Conservation (phyloP, 1,140 invertebrate genomes). For the Drosophila sucinea region DNA sequence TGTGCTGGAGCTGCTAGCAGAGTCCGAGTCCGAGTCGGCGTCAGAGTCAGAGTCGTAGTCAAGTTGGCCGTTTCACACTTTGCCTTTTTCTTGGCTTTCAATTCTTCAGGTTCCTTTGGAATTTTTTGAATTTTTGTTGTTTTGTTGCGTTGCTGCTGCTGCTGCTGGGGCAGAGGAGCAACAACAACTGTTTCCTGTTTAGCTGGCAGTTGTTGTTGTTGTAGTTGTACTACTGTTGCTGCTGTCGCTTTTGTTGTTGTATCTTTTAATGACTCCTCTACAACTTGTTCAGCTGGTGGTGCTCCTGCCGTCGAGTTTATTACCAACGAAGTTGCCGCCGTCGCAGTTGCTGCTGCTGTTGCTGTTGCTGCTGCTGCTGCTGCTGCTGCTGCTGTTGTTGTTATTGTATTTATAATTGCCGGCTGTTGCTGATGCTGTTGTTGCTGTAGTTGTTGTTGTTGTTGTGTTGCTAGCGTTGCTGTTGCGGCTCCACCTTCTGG, state of each 20-base stretch:
- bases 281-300: constrained; percentile 78
- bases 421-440: constrained; percentile 43
- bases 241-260: constrained; percentile 43
- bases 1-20: constrained; percentile 5
- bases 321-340: constrained; percentile 49
- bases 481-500: constrained; percentile 74
- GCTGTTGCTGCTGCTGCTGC: constrained; percentile 17
- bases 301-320: constrained; percentile 50
- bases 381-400: constrained; percentile 26
- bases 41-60: constrained; percentile 11
- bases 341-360: constrained; percentile 24
- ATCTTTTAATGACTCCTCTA: constrained; percentile 74
- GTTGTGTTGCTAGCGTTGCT: constrained; percentile 35
- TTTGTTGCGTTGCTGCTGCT: constrained; percentile 28
- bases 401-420: constrained; percentile 53
- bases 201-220: constrained; percentile 40
- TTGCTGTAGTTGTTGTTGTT: constrained; percentile 50
- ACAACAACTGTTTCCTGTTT: constrained; percentile 82
- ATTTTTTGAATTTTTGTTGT: constrained; percentile 75
- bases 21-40: constrained; percentile 14
- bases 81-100: constrained; percentile 75
- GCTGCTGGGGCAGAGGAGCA: constrained; percentile 43
- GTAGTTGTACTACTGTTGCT: constrained; percentile 28
- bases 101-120: constrained; percentile 76
- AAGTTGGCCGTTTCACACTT: constrained; percentile 56